Evolutionary conservation across 1,140 invertebrate genomes (phyloP).

Genomic region (Drosophila sulfurigaster): DNA sequence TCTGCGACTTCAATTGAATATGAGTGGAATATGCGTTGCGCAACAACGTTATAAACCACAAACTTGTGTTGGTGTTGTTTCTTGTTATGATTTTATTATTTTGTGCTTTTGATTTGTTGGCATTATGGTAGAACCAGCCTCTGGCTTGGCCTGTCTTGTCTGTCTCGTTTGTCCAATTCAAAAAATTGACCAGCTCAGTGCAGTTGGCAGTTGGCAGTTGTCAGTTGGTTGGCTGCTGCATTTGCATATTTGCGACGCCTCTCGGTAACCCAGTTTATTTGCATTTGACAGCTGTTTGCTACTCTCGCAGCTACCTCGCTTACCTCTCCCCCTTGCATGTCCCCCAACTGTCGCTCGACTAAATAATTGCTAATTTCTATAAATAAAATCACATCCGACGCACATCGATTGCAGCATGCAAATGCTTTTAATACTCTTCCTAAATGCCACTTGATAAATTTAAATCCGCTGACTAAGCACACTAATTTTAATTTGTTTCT

Average conservation of each 20-base stretch:
- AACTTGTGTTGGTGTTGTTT: conserved; percentile 23
- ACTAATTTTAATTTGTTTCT: neutral
- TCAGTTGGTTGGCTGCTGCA: conserved; percentile 2
- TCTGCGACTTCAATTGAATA: conserved; percentile 37
- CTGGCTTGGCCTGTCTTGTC: conserved; percentile 6
- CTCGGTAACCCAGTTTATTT: conserved; percentile 70
- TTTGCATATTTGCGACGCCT: conserved; percentile 36
- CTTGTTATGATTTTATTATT: neutral
- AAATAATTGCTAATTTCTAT: conserved; percentile 68
- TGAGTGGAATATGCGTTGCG: conserved; percentile 16
- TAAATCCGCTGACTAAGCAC: neutral
- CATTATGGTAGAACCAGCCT: conserved; percentile 23
- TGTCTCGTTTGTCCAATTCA: conserved; percentile 66
- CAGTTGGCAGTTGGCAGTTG: conserved; percentile 26
- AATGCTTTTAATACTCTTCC: conserved; percentile 26
- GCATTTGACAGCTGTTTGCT: conserved; percentile 57
- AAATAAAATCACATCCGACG: conserved; percentile 63
- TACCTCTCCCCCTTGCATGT: conserved; percentile 6
- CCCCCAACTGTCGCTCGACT: conserved; percentile 35
- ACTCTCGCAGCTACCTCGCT: neutral
- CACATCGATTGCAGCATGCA: conserved; percentile 43
- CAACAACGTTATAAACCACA: conserved; percentile 10
- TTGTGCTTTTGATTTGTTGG: conserved; percentile 27
- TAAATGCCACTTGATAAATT: neutral
- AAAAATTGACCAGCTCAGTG: conserved; percentile 43